Percentiles rank a stretch among this genome's conserved stretches.
Conservation (phyloP, 1,140 invertebrate genomes). For the Drosophila grimshawi region DNA sequence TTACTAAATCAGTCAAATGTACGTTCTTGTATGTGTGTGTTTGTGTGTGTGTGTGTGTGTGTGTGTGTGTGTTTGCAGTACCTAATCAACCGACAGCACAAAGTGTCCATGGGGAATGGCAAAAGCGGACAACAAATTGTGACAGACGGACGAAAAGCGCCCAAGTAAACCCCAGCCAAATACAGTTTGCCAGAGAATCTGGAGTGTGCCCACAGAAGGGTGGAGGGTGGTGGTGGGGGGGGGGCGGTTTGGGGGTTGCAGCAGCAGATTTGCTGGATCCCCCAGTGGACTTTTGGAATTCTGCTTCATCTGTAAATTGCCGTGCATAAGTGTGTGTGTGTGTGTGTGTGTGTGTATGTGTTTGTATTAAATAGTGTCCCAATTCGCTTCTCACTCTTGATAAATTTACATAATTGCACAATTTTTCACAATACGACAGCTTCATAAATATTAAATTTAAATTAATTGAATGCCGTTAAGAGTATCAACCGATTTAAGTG, state of each 20-base stretch:
- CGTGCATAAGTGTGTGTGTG: slow-evolving; percentile 2
- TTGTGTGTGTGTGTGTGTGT: slow-evolving; percentile 36
- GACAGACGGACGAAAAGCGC: slow-evolving; percentile 41
- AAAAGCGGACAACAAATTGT: slow-evolving; percentile 42
- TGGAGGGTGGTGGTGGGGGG: no score
- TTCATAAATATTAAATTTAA: slow-evolving; percentile 75
- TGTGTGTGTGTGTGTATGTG: slow-evolving; percentile 17
- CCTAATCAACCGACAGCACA: slow-evolving; percentile 56
- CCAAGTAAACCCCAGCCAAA: slow-evolving; percentile 15
- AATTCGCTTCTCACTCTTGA: slow-evolving; percentile 19
- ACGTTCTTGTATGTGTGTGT: background rate
- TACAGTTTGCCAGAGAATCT: background rate
- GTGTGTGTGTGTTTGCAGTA: slow-evolving; percentile 53
- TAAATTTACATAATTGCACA: slow-evolving; percentile 61
- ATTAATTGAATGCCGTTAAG: slow-evolving; percentile 69
- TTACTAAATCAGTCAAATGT: slow-evolving; percentile 8
- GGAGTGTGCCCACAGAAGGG: background rate
- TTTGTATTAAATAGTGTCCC: background rate
- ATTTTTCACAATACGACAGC: slow-evolving; percentile 63
- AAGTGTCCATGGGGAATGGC: slow-evolving; percentile 50
- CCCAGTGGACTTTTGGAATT: slow-evolving; percentile 10
- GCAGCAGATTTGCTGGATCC: background rate
- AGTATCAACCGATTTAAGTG: slow-evolving; percentile 15
- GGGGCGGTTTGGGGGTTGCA: no score
- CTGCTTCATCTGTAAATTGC: slow-evolving; percentile 46